A percentile compares a stretch with the other conserved stretches of the same genome.
phyloP scores from a whole-genome alignment of 2,797 vertebrate genomes.

The Myotis daubentonii region DNA sequence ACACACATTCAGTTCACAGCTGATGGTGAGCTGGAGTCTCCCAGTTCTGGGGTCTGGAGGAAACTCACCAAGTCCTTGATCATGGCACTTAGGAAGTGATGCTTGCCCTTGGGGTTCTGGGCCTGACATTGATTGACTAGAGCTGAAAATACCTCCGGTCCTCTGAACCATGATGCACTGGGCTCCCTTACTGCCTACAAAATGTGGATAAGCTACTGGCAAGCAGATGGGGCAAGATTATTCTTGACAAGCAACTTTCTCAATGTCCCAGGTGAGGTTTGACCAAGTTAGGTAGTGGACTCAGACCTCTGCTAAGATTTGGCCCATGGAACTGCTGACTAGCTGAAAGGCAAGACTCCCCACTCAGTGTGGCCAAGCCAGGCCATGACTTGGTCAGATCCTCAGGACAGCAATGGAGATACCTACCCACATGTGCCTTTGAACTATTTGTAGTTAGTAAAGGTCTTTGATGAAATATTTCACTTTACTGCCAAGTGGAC shows the following conservation, averaged over 20 bases:
- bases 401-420: background rate
- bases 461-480: background rate
- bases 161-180: background rate
- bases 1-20: background rate
- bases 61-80: background rate
- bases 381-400: background rate
- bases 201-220: background rate
- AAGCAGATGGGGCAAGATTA: background rate
- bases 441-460: background rate
- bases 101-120: background rate
- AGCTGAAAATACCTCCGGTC: background rate
- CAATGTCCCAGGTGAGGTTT: background rate
- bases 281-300: background rate
- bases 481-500: background rate
- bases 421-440: rapidly evolving
- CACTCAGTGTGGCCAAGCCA: background rate
- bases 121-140: background rate
- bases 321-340: background rate
- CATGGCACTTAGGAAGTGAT: background rate
- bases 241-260: background rate
- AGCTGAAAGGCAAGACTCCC: background rate
- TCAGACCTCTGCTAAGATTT: background rate
- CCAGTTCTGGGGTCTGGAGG: background rate
- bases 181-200: background rate
- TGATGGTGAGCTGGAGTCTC: background rate